Evolutionary conservation across 2,888 invertebrate genomes (phyloP).

Genomic region (Macrosiphum euphorbiae): DNA sequence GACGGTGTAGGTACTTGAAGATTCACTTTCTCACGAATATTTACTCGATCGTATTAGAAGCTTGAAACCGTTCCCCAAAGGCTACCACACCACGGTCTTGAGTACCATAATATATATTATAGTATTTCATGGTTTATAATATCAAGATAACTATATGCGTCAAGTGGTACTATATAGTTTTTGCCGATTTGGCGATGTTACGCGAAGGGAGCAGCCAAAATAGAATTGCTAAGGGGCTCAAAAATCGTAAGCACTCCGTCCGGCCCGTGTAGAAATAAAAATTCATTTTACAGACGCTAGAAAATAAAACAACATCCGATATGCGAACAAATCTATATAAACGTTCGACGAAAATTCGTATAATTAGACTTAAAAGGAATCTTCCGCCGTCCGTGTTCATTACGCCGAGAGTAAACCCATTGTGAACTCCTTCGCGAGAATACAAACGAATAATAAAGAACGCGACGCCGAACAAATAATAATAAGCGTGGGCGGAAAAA

Average conservation of each 20-base stretch:
- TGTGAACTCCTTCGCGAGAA: conserved; percentile 30
- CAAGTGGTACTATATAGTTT: neutral
- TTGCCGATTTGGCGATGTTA: neutral
- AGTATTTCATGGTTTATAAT: neutral
- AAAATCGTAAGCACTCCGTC: neutral
- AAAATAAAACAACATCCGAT: neutral
- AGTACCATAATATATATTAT: neutral
- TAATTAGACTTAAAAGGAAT: conserved; percentile 35
- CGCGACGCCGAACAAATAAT: conserved; percentile 34
- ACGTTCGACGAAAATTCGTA: conserved; percentile 24
- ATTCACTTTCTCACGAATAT: neutral
- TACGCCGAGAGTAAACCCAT: conserved; percentile 45
- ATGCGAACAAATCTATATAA: neutral
- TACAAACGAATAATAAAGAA: conserved; percentile 39
- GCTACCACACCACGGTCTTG: neutral
- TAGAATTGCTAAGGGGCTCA: neutral
- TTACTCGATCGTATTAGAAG: neutral
- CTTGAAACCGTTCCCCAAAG: neutral
- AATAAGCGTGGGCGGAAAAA: conserved; percentile 16
- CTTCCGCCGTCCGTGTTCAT: conserved; percentile 29
- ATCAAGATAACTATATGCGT: neutral
- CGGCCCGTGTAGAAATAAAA: neutral
- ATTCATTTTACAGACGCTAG: neutral
- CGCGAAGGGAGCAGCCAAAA: neutral
- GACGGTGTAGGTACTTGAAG: neutral